Conservation (phyloP, 53 echinoderm and acorn worm species). For the Echinarachnius parma region DNA sequence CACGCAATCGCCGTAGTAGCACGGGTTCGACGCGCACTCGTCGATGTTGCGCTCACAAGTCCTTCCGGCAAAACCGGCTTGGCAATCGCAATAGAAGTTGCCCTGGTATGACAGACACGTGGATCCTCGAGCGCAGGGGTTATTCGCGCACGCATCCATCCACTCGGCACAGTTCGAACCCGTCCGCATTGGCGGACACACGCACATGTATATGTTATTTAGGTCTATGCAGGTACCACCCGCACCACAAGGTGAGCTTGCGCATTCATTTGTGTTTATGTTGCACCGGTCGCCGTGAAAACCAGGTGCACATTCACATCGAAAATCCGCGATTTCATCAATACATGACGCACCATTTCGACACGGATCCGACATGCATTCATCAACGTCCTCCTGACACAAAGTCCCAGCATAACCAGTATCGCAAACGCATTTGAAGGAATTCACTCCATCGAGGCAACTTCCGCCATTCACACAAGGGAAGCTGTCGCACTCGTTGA, state of each 20-base stretch:
- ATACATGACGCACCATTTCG: constrained; percentile 52
- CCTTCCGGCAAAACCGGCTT: constrained; percentile 64
- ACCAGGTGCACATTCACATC: constrained; percentile 57
- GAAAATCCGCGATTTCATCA: constrained; percentile 50
- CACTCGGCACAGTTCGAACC: constrained; percentile 69
- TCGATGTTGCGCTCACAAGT: constrained; percentile 73
- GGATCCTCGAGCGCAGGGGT: constrained; percentile 62
- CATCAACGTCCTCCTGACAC: constrained; percentile 67
- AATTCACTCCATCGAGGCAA: constrained; percentile 61
- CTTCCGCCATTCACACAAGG: constrained; percentile 73
- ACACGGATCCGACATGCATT: constrained; percentile 83
- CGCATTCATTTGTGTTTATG: constrained; percentile 58
- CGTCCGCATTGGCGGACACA: constrained; percentile 64
- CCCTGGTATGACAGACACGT: constrained; percentile 56
- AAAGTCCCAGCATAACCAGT: constrained; percentile 54
- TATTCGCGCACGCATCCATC: constrained; percentile 63
- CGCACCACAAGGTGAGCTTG: constrained; percentile 50
- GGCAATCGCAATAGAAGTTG: constrained; percentile 64
- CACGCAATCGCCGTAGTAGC: constrained; percentile 82
- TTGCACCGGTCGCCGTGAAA: constrained; percentile 58
- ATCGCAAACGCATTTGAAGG: constrained; percentile 61
- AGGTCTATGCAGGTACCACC: constrained; percentile 71
- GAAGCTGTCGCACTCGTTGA: constrained; percentile 71
- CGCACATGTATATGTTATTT: constrained; percentile 52
- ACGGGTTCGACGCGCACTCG: constrained; percentile 82